phyloP scores from a whole-genome alignment of 53 echinoderm and acorn worm species.

The Holothuria scabra region DNA sequence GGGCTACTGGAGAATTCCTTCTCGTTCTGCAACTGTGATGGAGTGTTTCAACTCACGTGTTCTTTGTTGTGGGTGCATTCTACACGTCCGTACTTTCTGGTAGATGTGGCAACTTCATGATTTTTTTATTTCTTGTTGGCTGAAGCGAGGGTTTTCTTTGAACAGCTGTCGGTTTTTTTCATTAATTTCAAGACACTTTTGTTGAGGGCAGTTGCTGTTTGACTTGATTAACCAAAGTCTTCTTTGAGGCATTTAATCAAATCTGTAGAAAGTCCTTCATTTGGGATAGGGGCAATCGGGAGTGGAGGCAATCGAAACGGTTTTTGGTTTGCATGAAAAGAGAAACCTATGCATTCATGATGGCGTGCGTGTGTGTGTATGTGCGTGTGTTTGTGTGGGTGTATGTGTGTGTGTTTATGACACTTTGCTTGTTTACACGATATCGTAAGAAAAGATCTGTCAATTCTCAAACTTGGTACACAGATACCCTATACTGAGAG shows the following conservation, averaged over 20 bases:
- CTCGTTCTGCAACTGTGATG: not conserved
- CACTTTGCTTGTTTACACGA: no score
- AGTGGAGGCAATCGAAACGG: no score
- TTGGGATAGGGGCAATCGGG: no score
- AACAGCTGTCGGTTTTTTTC: not conserved
- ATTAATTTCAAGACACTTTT: not conserved
- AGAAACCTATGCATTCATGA: no score
- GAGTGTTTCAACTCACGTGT: not conserved
- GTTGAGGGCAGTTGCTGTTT: not conserved
- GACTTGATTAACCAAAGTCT: not conserved
- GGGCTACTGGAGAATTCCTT: not conserved
- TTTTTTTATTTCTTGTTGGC: not conserved
- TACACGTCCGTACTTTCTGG: not conserved
- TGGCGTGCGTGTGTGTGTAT: no score
- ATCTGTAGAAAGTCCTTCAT: not conserved
- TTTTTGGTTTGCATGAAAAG: no score
- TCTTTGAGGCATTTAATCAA: not conserved
- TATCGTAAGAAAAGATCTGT: no score
- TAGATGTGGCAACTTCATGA: not conserved
- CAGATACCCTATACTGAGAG: no score
- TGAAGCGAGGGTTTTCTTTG: constrained; percentile 6
- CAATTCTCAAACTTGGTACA: no score
- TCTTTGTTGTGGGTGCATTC: not conserved
- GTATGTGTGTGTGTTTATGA: no score
- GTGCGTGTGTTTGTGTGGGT: no score